Conservation (phyloP, 2,113 vertebrate genomes). For the Nibea coibor region DNA sequence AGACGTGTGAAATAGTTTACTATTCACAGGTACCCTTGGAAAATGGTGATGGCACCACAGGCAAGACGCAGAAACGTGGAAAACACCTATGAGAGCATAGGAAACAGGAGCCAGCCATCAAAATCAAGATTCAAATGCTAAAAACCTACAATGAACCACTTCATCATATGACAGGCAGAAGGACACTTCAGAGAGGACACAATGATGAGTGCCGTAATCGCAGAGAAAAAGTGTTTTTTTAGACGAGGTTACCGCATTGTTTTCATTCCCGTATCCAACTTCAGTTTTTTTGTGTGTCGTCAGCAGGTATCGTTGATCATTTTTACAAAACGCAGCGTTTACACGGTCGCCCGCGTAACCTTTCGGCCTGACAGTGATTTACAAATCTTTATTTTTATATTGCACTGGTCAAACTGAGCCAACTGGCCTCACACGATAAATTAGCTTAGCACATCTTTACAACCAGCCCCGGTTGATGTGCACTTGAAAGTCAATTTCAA, state of each 20-base stretch:
- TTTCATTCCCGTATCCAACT: background rate
- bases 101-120: background rate
- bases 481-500: constrained; percentile 46
- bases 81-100: background rate
- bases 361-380: constrained; percentile 9
- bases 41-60: background rate
- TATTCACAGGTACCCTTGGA: background rate
- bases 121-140: background rate
- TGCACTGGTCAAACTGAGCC: background rate
- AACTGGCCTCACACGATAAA: background rate
- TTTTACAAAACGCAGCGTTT: constrained; percentile 22
- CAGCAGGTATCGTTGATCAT: constrained; percentile 32
- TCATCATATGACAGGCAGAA: constrained; percentile 7
- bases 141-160: background rate
- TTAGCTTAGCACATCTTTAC: constrained; percentile 31
- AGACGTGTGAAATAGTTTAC: background rate
- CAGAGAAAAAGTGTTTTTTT: background rate
- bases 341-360: constrained; percentile 7
- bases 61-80: background rate
- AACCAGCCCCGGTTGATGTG: constrained; percentile 8
- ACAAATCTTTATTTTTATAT: constrained; percentile 11
- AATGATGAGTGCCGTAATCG: background rate
- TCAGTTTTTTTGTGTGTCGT: background rate
- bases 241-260: background rate
- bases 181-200: background rate